Conservation (phyloP, 2,888 invertebrate species). For the Noctuana brunneofusca region DNA sequence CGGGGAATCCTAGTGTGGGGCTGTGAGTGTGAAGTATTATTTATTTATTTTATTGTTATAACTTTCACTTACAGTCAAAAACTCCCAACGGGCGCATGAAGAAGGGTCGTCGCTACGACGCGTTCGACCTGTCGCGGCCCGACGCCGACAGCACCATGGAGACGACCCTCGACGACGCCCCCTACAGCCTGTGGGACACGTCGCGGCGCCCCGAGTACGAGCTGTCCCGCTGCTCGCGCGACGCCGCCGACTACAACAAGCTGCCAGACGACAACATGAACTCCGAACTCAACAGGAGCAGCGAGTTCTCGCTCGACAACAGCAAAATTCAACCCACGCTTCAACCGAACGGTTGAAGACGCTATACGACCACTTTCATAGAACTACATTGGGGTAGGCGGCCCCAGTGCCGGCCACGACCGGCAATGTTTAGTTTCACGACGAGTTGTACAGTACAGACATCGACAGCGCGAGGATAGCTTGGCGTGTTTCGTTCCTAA, state of each 20-base stretch:
- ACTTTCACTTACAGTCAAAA: slow-evolving; percentile 54
- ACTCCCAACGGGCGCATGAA: slow-evolving; percentile 69
- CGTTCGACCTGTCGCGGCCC: slow-evolving; percentile 61
- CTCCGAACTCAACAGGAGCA: slow-evolving; percentile 56
- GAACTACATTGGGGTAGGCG: slow-evolving; percentile 74
- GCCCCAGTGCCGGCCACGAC: slow-evolving; percentile 50
- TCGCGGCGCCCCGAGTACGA: neutral
- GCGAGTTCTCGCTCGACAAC: slow-evolving; percentile 59
- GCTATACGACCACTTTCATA: slow-evolving; percentile 37
- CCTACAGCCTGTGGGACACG: no score
- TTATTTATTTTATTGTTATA: no score
- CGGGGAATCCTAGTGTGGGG: no score
- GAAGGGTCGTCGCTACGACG: slow-evolving; percentile 52
- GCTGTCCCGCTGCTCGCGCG: slow-evolving; percentile 37
- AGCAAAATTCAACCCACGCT: slow-evolving; percentile 72
- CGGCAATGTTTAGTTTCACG: neutral
- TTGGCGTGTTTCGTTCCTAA: slow-evolving; percentile 72
- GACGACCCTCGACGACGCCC: slow-evolving; percentile 47
- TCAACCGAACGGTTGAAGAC: slow-evolving; percentile 74
- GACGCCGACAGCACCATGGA: slow-evolving; percentile 63
- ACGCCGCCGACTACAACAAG: slow-evolving; percentile 49
- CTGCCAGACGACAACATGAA: slow-evolving; percentile 79
- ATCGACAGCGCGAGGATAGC: slow-evolving; percentile 59
- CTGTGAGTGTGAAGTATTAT: no score
- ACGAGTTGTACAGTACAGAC: no score